phyloP scores from a whole-genome alignment of 2,113 vertebrate species.

The Rana temporaria region DNA sequence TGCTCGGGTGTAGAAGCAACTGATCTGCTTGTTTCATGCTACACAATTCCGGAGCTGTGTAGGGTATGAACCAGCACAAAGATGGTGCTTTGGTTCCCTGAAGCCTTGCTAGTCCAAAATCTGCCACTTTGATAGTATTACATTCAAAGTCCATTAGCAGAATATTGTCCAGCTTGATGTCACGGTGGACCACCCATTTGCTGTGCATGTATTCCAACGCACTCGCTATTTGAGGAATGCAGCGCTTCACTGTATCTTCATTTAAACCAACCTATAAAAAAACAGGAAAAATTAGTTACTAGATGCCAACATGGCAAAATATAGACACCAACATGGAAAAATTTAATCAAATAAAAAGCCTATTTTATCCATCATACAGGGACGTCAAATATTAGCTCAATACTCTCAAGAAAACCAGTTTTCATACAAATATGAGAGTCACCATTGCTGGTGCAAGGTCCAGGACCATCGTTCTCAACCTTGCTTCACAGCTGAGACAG shows the following conservation, averaged over 20 bases:
- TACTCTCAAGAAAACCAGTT: too few relatives aligned
- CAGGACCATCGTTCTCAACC: too few relatives aligned
- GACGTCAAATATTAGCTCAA: too few relatives aligned
- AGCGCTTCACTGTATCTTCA: conserved; percentile 79
- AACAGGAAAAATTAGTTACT: too few relatives aligned
- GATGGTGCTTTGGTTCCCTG: conserved; percentile 84
- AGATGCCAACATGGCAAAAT: too few relatives aligned
- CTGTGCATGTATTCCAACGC: conserved; percentile 90
- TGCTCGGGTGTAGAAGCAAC: conserved; percentile 61
- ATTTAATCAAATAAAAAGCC: too few relatives aligned
- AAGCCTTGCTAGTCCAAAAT: conserved; percentile 89
- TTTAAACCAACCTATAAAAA: conserved; percentile 79
- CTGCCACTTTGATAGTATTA: conserved; percentile 77
- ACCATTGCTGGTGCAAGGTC: too few relatives aligned
- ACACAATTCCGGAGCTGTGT: conserved; percentile 86
- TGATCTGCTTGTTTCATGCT: conserved; percentile 64
- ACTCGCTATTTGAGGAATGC: conserved; percentile 81
- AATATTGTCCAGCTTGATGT: conserved; percentile 91
- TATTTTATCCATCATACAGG: too few relatives aligned
- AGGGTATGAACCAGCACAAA: conserved; percentile 84
- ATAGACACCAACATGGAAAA: too few relatives aligned
- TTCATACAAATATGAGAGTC: too few relatives aligned
- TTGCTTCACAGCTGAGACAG: too few relatives aligned
- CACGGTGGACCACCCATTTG: conserved; percentile 84
- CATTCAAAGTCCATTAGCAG: conserved; percentile 79